phyloP scores from a whole-genome alignment of 2,113 vertebrate species.

The Elephas maximus region DNA sequence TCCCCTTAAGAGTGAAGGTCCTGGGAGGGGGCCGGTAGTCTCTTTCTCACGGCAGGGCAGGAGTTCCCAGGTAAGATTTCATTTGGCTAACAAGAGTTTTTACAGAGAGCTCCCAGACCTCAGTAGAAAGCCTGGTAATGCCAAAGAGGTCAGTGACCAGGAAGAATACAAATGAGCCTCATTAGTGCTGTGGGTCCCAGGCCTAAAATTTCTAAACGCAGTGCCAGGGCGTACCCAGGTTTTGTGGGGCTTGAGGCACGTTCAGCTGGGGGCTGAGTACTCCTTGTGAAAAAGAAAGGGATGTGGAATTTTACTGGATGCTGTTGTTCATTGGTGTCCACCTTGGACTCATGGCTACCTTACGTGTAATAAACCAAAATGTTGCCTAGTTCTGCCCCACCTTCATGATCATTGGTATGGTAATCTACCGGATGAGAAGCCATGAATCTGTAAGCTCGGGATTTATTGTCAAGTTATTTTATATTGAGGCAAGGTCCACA shows the following conservation, averaged over 20 bases:
- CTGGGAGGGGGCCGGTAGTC: background rate
- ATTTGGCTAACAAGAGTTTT: background rate
- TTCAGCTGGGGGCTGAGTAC: background rate
- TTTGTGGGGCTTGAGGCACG: background rate
- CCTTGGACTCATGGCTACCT: background rate
- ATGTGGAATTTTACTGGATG: background rate
- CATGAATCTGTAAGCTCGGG: background rate
- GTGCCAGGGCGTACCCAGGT: background rate
- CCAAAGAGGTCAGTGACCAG: background rate
- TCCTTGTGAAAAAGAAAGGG: background rate
- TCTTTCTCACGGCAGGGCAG: background rate
- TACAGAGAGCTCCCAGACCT: background rate
- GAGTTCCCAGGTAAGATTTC: slow-evolving; percentile 7
- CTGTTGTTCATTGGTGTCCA: background rate
- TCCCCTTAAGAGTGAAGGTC: background rate
- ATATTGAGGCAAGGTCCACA: background rate
- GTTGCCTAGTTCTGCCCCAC: background rate
- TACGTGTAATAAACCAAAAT: background rate
- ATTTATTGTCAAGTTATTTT: background rate
- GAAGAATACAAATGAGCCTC: background rate
- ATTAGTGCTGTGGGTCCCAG: background rate
- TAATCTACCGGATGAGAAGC: background rate
- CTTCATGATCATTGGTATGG: background rate
- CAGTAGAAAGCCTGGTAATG: background rate
- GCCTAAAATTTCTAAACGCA: background rate